Evolutionary conservation across 2,797 vertebrate species (phyloP), one percentile per base, ranked within the genome.

Genomic region (Phalloptychus januarius): DNA sequence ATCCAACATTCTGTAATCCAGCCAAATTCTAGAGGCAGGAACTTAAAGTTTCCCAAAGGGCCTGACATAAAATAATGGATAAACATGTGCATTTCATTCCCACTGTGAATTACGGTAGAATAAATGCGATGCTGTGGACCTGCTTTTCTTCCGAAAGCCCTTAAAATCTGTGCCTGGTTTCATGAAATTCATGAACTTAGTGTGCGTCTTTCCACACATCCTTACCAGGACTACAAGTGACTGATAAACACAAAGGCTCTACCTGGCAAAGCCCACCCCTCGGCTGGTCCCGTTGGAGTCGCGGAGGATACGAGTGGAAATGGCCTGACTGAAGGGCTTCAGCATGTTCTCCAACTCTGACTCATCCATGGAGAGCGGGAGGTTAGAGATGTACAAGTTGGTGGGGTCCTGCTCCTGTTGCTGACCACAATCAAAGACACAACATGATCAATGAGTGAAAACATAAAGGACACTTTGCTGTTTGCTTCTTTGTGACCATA

Each of bases 321-420:
- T 97, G 75, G 98, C 98, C 92, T 98, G 97, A 80, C 98, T 97
- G 54, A 98, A 99, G 70, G 98, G 97, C 90, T 98, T 98, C 88
- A 99, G 95, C 96, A 98, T 96, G 78, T 93, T 96, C 93, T 99
- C 97, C 91, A 99, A 94, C 91, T 98, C 97, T 85, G 97, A 97
- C 91, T 99, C 97, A 0, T 98, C 97, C 97, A 99, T 97, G 38
- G 96, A 97, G 85, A 97, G 87, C 0, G 97, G 98, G 90, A 99
- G 95, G 92, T 99, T 99, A 79, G 98, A 99, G 93, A 99, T 98
- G 93, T 99, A 99, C 73, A 99, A 88, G 90, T 98, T 99, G 88
- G 98, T 99, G 85, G 97, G 98, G 93, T 99, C 98, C 94, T 99
- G 97, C 84, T 99, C 98, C 94, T 99, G 98, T 97, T 98, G 98